Percentiles rank a stretch among this genome's conserved stretches.
Evolutionary conservation across 2,113 vertebrate genomes (phyloP).

Genomic region (Sapayoa aenigma): DNA sequence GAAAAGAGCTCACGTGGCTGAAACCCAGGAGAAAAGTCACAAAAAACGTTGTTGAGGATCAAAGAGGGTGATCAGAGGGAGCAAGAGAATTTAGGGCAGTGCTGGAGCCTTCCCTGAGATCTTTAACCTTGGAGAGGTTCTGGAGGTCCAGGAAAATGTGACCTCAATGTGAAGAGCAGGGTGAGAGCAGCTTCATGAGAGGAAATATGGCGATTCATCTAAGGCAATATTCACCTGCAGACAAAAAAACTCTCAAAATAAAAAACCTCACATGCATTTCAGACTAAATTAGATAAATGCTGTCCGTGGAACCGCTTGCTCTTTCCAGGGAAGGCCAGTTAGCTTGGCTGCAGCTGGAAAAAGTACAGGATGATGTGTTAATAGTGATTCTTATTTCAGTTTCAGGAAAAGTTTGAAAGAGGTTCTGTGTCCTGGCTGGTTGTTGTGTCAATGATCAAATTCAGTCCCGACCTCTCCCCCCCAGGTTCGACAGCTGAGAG

Average conservation of each 20-base stretch:
- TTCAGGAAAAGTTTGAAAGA: neutral
- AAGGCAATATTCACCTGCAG: neutral
- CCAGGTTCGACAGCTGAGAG: neutral
- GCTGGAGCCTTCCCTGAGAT: neutral
- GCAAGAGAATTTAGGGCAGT: neutral
- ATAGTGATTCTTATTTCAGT: neutral
- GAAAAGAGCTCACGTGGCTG: neutral
- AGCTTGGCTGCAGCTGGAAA: neutral
- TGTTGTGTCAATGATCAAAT: neutral
- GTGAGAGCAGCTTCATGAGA: neutral
- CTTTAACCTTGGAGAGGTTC: rapidly evolving
- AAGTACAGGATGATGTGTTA: neutral
- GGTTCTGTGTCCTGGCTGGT: neutral
- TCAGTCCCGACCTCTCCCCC: neutral
- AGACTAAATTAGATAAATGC: neutral
- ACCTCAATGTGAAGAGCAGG: rapidly evolving
- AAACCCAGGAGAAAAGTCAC: neutral
- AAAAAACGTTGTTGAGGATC: rapidly evolving
- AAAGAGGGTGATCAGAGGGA: neutral
- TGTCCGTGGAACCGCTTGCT: neutral
- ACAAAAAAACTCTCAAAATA: rapidly evolving
- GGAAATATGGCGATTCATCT: neutral
- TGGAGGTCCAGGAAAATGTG: too few species aligned
- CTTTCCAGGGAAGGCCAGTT: neutral
- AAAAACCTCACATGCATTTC: rapidly evolving